Conservation (phyloP, 2,113 vertebrate genomes). For the Mobula birostris region DNA sequence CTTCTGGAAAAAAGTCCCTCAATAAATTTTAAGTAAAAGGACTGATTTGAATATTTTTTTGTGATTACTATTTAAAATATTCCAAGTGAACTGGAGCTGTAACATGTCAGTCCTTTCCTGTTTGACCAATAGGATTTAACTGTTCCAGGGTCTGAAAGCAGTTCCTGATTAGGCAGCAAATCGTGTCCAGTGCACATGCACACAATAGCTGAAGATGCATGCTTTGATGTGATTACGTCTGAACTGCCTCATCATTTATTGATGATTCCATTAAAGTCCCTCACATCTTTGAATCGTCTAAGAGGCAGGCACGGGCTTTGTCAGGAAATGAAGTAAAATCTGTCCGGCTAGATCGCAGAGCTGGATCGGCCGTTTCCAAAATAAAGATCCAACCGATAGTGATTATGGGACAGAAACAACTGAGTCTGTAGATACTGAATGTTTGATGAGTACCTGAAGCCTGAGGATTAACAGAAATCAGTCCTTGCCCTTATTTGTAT, state of each 20-base stretch:
- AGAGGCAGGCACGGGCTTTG: conserved; percentile 42
- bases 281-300: conserved; percentile 48
- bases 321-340: conserved; percentile 42
- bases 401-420: not conserved
- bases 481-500: not conserved
- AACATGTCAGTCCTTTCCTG: not conserved
- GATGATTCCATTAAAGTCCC: conserved; percentile 67
- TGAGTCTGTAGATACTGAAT: too few relatives aligned
- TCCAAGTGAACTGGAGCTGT: not conserved
- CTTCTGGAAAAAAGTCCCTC: not conserved
- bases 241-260: conserved; percentile 74
- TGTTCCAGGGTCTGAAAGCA: conserved; percentile 55
- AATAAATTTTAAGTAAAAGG: not conserved
- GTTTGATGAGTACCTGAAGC: not conserved
- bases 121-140: conserved; percentile 50
- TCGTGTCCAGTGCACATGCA: conserved; percentile 51
- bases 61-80: not conserved
- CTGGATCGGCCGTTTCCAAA: not conserved
- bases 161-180: conserved; percentile 47
- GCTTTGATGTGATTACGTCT: conserved; percentile 69
- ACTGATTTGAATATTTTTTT: not conserved
- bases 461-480: not conserved
- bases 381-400: not conserved
- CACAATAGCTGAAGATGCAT: conserved; percentile 57
- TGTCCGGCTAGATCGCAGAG: too few relatives aligned